Conservation (phyloP, 2,888 invertebrate species). For the Entomobrya multifasciata region DNA sequence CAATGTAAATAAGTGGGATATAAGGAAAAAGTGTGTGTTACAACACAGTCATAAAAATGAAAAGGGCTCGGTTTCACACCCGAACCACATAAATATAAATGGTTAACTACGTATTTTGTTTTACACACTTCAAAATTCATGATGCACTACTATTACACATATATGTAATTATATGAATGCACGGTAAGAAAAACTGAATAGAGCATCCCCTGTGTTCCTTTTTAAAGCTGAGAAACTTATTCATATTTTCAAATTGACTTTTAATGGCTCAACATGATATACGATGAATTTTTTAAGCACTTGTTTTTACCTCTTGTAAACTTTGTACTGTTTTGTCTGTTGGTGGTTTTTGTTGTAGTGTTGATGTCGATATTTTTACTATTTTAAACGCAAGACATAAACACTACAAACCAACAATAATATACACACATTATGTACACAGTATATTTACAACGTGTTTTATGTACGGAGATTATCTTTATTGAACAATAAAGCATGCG, state of each 20-base stretch:
- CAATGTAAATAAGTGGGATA: conserved; percentile 10
- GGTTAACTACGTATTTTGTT: too few relatives aligned
- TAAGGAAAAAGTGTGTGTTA: neutral
- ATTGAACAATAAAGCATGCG: conserved; percentile 33
- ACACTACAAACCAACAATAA: neutral
- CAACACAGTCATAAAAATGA: neutral
- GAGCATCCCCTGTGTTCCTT: conserved; percentile 27
- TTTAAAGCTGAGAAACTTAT: conserved; percentile 41
- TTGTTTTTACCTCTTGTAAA: conserved; percentile 31
- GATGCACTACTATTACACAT: too few relatives aligned
- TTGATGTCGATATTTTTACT: conserved; percentile 5
- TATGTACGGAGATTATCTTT: conserved; percentile 42
- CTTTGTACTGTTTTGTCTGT: neutral
- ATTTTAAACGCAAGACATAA: neutral
- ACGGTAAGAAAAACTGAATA: conserved; percentile 7
- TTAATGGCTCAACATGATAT: conserved; percentile 60
- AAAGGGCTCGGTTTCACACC: conserved; percentile 6
- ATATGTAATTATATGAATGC: neutral
- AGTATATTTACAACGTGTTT: conserved; percentile 29
- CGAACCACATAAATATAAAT: conserved; percentile 39
- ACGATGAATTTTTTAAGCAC: conserved; percentile 41
- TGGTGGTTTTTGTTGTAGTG: conserved; percentile 14
- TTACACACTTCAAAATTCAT: too few relatives aligned
- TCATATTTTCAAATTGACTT: conserved; percentile 70
- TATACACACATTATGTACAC: neutral